These are phyloP conservation scores for Volucella inanis DNA, from an alignment of 2,888 invertebrate species.

Conservation along the genomic window DNA sequence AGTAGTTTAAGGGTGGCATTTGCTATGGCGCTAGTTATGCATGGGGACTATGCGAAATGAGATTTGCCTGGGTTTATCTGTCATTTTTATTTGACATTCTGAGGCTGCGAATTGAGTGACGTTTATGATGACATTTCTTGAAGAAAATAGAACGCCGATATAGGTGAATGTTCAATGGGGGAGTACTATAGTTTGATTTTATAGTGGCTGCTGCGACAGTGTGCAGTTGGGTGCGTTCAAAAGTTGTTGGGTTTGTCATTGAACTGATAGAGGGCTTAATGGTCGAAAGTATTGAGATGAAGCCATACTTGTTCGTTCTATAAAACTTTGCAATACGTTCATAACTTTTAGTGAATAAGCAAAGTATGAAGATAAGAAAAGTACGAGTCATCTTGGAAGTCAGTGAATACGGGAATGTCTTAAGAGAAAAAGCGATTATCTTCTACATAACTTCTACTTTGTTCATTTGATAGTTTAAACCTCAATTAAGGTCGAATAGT, in stretches of 20 bases:
- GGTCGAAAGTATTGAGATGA: no score
- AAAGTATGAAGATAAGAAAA: no score
- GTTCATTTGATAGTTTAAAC: no score
- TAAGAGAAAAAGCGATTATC: no score
- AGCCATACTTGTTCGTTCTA: no score
- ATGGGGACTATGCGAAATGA: conserved; percentile 26
- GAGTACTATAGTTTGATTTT: conserved; percentile 7
- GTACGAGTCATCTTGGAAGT: no score
- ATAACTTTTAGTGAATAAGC: no score
- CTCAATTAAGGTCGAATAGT: no score
- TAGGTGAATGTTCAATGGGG: conserved; percentile 1
- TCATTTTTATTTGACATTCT: conserved; percentile 55
- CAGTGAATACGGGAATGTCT: no score
- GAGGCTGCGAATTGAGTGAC: conserved; percentile 4
- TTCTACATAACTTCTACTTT: no score
- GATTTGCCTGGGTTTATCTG: conserved; percentile 53
- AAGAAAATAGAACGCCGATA: background rate
- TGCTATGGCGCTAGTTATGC: conserved; percentile 26
- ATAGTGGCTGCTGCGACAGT: background rate
- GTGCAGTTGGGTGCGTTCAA: background rate
- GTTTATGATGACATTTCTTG: conserved; percentile 22
- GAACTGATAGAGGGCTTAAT: no score
- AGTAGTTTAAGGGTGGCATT: background rate
- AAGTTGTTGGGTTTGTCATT: background rate
- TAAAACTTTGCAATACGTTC: no score